Evolutionary conservation across 2,797 vertebrate species (phyloP), one percentile per base, ranked within the genome.

Genomic region (Hipposideros larvatus): DNA sequence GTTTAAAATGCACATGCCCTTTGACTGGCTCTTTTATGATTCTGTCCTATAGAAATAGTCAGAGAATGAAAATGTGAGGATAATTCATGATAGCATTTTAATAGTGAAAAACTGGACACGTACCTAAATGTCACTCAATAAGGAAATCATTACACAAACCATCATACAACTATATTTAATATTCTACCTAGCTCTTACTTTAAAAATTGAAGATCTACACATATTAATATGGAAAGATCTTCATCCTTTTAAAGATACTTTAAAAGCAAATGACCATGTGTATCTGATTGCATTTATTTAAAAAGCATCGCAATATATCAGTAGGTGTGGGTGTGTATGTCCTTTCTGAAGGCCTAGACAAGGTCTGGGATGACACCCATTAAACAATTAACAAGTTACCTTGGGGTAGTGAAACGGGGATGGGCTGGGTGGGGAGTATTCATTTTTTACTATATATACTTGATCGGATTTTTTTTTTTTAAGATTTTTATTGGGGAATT

Each of bases 191-290:
- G 80, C 31, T 26, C 21, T 94, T 59, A 85, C 87, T 79, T 95
- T 92, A 71, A 61, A 91, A 71, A 51, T 43, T 70, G 53, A 92
- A 87, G 66, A 86, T 71, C 53, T 96, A 94, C 75, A 90, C 71
- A 82, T 43, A 74, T 28, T 68, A 5, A 94, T 61, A 61, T 34
- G 31, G 59, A 89, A 92, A 55, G 26, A 73, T 46, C 9, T 59
- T 66, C 63, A 66, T 51, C 46, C 51, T 51, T 84, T 66, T 51
- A 51, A 66, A 66, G 31, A 26, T 84, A 34, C 28, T 83, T 65
- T 48, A 83, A 94, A 88, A 96, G 24, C 37, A 87, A 86, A 79
- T 53, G 55, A 31, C 19, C 86, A 68, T 31, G 19, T 80, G 9
- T 63, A 66, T 11, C 19, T 61, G 46, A 87, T 21, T 92, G 34